Conservation (phyloP, 2,797 vertebrate species). For the Chrosomus eos region DNA sequence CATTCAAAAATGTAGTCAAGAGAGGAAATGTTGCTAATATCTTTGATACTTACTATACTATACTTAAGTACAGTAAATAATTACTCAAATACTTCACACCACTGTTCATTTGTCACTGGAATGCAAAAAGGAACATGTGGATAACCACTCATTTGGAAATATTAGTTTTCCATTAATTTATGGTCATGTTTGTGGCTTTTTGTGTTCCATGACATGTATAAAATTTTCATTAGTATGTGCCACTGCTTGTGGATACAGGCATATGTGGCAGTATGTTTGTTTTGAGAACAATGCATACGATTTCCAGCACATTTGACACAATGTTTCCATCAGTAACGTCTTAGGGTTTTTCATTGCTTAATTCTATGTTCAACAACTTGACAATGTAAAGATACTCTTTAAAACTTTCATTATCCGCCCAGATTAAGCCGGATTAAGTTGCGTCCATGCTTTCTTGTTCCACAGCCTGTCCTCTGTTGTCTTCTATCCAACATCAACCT, state of each 20-base stretch:
- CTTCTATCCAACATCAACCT: constrained; percentile 68
- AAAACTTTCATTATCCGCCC: constrained; percentile 25
- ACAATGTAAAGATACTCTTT: constrained; percentile 33
- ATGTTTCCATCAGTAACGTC: constrained; percentile 9
- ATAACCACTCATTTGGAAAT: no score
- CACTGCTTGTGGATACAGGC: no score
- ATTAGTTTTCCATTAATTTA: no score
- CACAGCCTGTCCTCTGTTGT: constrained; percentile 55
- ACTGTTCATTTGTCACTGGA: not conserved
- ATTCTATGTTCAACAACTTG: constrained; percentile 21
- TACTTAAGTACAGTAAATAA: not conserved
- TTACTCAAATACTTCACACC: not conserved
- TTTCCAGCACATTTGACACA: not conserved
- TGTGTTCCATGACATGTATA: not conserved
- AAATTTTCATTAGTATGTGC: no score
- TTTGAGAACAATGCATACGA: no score
- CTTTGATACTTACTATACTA: not conserved
- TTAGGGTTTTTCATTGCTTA: constrained; percentile 1
- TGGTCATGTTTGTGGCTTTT: no score
- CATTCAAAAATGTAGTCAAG: not conserved
- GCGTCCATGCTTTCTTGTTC: constrained; percentile 28
- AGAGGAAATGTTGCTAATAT: not conserved
- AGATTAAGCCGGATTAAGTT: constrained; percentile 41
- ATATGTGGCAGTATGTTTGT: no score
- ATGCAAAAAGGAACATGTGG: no score